phyloP scores from a whole-genome alignment of 2,888 invertebrate species.

The Drosophila yooni region DNA sequence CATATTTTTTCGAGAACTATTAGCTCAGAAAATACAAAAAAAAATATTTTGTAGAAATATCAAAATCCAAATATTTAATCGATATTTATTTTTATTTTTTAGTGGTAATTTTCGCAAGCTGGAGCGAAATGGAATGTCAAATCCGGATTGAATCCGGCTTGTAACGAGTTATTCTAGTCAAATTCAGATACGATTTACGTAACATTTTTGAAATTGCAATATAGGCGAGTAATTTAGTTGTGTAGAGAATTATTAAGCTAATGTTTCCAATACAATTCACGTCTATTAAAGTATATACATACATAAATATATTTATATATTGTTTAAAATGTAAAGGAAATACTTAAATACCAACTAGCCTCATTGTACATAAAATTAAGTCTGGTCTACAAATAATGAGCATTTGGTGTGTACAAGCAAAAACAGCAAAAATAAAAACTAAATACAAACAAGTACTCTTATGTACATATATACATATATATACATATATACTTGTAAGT shows the following conservation, averaged over 20 bases:
- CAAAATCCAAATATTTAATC: slow-evolving; percentile 1
- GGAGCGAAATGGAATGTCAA: slow-evolving; percentile 1
- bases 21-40: not conserved
- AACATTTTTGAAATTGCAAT: slow-evolving; percentile 58
- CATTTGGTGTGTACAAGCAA: slow-evolving; percentile 77
- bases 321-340: slow-evolving; percentile 30
- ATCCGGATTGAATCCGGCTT: slow-evolving; percentile 3
- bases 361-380: slow-evolving; percentile 60
- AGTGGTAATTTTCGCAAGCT: not conserved
- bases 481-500: slow-evolving; percentile 11
- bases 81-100: slow-evolving; percentile 8
- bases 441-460: slow-evolving; percentile 29
- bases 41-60: slow-evolving; percentile 1
- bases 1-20: not conserved
- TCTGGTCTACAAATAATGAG: slow-evolving; percentile 55
- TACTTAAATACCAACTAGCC: slow-evolving; percentile 42
- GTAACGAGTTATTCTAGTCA: slow-evolving; percentile 66
- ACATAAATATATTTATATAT: slow-evolving; percentile 20
- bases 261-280: slow-evolving; percentile 42
- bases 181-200: slow-evolving; percentile 40
- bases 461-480: slow-evolving; percentile 27
- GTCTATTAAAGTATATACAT: slow-evolving; percentile 44
- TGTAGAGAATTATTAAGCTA: slow-evolving; percentile 53
- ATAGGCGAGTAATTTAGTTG: slow-evolving; percentile 64
- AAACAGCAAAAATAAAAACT: not conserved